Base-by-base conservation (phyloP, 2,797 vertebrate species). In the Gymnoscopelus braueri region DNA sequence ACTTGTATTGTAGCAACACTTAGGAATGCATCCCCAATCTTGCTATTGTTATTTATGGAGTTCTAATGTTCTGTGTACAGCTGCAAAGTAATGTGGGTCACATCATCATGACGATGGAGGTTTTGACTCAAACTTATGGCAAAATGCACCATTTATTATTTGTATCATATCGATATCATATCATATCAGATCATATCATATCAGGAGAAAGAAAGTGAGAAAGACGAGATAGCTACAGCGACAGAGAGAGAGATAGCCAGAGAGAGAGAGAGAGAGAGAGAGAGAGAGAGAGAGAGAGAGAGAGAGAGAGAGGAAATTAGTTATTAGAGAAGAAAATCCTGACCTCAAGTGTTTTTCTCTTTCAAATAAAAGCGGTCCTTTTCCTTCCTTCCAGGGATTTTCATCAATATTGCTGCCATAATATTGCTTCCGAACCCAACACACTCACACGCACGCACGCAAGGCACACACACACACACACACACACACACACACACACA, bases 341-440 rank as follows among this genome's bases (percentile, higher is more conserved):
- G 79, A 79, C 76, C 73, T 68, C 29, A 53, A 19, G n/a, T n/a
- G 53, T 9, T 56, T 14, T 60, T 32, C 19, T 24, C 24, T 32
- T 7, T 67, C 77, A 77, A 77, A 85, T 84, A 84, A 86, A 79
- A 32, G 23, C 6, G 15, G 15, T 11, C 10, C 56, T 7, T 58
- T 24, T 29, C 13, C 56, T 78, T 32, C 29, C 72, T 83, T 74
- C 81, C 86, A 87, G 87, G 84, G 79, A 68, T 82, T 82, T 88
- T 79, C 81, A 56, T 72, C 75, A 78, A 84, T 89, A 90, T 89
- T 74, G 80, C 82, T 23, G 71, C 80, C 73, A 80, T 78, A 83
- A 86, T 89, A 91, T 87, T 81, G 71, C 78, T 75, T 57, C 60
- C 62, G 55, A 83, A 19, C 7, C 50, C 39, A 15, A 39, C 14